Evolutionary conservation across 2,888 invertebrate species (phyloP).

Genomic region (Monopis laevigella): DNA sequence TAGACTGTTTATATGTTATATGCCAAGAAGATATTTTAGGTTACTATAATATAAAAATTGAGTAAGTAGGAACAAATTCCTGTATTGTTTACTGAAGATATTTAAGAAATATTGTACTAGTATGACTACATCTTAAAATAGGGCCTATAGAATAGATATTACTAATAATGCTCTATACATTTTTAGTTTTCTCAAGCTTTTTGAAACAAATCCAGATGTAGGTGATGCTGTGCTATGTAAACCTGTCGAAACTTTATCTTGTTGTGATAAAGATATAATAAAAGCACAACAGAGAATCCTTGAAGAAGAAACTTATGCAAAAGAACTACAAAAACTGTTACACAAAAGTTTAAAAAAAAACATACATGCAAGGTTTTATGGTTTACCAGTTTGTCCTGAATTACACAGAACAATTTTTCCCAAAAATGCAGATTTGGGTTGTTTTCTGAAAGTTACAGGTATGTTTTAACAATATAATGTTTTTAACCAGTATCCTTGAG

Average conservation of each 20-base stretch:
- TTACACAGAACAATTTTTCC: slow-evolving; percentile 73
- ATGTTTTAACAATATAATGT: too few relatives aligned
- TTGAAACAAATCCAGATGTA: slow-evolving; percentile 73
- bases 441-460: slow-evolving; percentile 79
- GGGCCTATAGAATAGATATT: neutral
- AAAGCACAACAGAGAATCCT: slow-evolving; percentile 69
- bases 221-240: slow-evolving; percentile 73
- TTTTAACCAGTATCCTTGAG: too few relatives aligned
- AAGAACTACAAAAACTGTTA: slow-evolving; percentile 31
- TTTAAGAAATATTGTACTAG: neutral
- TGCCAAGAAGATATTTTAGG: slow-evolving; percentile 65
- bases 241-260: slow-evolving; percentile 69
- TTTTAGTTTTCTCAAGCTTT: slow-evolving; percentile 75
- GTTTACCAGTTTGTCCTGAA: slow-evolving; percentile 75
- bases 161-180: slow-evolving; percentile 1
- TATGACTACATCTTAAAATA: neutral
- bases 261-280: slow-evolving; percentile 71
- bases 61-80: slow-evolving; percentile 60
- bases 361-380: slow-evolving; percentile 73
- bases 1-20: slow-evolving; percentile 71
- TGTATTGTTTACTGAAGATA: neutral
- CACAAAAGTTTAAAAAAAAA: slow-evolving; percentile 64
- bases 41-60: slow-evolving; percentile 73
- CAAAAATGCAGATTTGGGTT: slow-evolving; percentile 74
- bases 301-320: slow-evolving; percentile 29